Evolutionary conservation across 2,888 invertebrate species (phyloP), one percentile per base, ranked within the genome.

Genomic region (Noctua pronuba): DNA sequence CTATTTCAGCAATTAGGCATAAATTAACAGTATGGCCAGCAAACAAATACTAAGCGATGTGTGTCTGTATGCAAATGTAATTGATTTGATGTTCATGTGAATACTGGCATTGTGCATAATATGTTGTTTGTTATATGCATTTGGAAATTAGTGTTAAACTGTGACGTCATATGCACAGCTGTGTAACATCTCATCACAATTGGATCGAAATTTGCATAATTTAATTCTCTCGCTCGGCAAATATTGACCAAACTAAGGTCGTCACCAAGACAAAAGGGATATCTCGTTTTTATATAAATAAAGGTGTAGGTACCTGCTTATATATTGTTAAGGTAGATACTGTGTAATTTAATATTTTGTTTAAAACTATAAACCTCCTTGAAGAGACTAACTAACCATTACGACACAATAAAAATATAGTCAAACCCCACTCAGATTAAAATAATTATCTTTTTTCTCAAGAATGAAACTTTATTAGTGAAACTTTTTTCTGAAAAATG

Each of bases 41-140:
- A 75, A 86, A 85, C 76, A 75, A 65, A 84, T 66, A 76, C 21
- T 49, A 70, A 67, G 65, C 70, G 24, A 75, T 70, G n/a, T 73
- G 62, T 73, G 84, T 83, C 69, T 66, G 38, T 70, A 87, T 76
- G 88, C 75, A 77, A 87, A 87, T 87, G 55, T 68, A 85, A 87
- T 87, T 71, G 82, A 85, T 87, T 81, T 77, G 68, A 77, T 81
- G 73, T 68, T 74, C 70, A 69, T 75, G 52, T 46, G 62, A 85
- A 75, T 65, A 67, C 60, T 46, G 64, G 65, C 46, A 67, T 66
- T 75, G 35, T 70, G 79, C 70, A 73, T 75, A 75, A 73, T 83
- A 46, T 58, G 44, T 49, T 86, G 69, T 83, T 70, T 75, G 79
- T 55, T 64, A 58, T 72, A 49, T 46, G 24, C 64, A 44, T 76